Percentiles rank a stretch among this genome's conserved stretches.
Evolutionary conservation across 2,888 invertebrate genomes (phyloP).

Genomic region (Agrotis exclamationis): DNA sequence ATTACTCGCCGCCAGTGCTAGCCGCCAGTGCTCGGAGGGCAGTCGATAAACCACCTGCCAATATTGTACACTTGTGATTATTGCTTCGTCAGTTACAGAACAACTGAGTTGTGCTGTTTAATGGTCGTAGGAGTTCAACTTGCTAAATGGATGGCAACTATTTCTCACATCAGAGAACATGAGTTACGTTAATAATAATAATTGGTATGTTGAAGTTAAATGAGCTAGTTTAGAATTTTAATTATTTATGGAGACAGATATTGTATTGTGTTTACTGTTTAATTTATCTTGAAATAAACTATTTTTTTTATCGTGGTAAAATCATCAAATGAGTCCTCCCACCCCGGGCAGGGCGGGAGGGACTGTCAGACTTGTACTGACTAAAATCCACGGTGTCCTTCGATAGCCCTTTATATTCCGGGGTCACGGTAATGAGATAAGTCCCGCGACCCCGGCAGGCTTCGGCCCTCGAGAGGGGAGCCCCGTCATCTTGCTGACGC

Average conservation of each 20-base stretch:
- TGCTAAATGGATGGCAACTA: background rate
- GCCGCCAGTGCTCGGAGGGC: constrained; percentile 1
- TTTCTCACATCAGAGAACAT: background rate
- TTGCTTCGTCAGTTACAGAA: constrained; percentile 1
- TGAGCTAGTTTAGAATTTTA: background rate
- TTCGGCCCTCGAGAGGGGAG: too few species aligned
- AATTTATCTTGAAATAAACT: too few species aligned
- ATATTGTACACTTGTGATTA: constrained; percentile 27
- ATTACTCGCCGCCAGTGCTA: background rate
- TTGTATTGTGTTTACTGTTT: background rate
- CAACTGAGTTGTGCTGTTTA: background rate
- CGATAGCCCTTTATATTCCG: too few species aligned
- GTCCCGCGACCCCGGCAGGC: too few species aligned
- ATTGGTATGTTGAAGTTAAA: background rate
- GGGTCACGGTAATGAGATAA: too few species aligned
- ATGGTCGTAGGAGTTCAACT: background rate
- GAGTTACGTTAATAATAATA: too few species aligned
- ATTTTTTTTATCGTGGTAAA: too few species aligned
- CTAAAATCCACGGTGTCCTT: too few species aligned
- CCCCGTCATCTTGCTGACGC: too few species aligned
- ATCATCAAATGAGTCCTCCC: too few species aligned
- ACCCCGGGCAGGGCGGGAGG: too few species aligned
- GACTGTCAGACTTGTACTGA: too few species aligned
- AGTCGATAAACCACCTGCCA: constrained; percentile 28
- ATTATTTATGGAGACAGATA: background rate